A percentile compares a stretch with the other conserved stretches of the same genome.
phyloP scores from a whole-genome alignment of 2,888 invertebrate genomes.

The Chrysopilus asiliformis region DNA sequence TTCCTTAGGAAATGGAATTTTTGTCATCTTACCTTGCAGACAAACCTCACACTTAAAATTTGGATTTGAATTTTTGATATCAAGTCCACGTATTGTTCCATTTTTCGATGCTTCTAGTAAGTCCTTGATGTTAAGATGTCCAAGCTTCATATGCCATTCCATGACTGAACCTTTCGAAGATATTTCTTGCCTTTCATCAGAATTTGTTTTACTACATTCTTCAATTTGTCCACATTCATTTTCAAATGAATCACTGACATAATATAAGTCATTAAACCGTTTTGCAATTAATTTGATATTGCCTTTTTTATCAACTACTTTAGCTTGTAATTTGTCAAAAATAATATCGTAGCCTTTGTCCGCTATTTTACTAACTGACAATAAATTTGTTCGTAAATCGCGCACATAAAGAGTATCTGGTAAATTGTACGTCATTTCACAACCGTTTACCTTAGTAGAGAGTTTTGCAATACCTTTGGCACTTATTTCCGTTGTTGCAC shows the following conservation, averaged over 20 bases:
- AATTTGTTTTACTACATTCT: too few species aligned
- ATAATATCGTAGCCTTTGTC: constrained; percentile 7
- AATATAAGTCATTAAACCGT: constrained; percentile 1
- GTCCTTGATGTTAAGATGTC: neutral
- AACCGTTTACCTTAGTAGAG: neutral
- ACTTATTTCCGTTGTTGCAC: neutral
- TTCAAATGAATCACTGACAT: too few species aligned
- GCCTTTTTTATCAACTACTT: neutral
- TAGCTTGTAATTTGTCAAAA: constrained; percentile 4
- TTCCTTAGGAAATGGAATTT: neutral
- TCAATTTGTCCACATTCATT: too few species aligned
- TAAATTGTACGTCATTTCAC: neutral
- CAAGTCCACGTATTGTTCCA: neutral
- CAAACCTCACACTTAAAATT: neutral
- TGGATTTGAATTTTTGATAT: neutral
- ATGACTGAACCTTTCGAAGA: too few species aligned
- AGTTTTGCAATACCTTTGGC: neutral
- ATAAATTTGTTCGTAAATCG: constrained; percentile 6
- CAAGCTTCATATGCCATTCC: neutral
- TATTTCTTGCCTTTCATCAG: too few species aligned
- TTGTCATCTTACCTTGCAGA: neutral
- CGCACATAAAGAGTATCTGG: neutral
- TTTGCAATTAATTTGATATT: neutral
- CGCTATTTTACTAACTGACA: constrained; percentile 9
- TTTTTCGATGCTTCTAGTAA: neutral